Percentiles rank a stretch among this genome's conserved stretches.
These are phyloP conservation scores for Streptopelia turtur DNA, from an alignment of 2,797 vertebrate genomes.

Conservation along the genomic window DNA sequence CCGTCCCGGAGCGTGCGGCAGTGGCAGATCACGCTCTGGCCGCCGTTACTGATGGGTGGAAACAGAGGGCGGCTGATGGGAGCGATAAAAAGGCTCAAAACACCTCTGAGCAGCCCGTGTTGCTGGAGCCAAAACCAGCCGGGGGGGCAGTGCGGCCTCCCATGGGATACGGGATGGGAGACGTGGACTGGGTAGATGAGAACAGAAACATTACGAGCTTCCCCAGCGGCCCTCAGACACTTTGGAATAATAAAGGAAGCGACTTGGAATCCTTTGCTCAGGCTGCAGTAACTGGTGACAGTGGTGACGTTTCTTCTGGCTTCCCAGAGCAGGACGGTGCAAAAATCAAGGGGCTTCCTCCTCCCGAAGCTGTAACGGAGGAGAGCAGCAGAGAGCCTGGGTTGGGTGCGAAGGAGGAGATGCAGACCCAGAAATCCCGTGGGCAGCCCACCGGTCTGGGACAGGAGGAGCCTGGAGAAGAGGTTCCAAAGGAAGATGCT, in stretches of 20 bases:
- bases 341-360: neutral
- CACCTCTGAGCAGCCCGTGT: conserved; percentile 9
- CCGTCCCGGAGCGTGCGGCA: neutral
- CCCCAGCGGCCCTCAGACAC: neutral
- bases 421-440: rapidly evolving
- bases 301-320: neutral
- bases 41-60: neutral
- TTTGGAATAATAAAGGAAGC: neutral
- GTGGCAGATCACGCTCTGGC: neutral
- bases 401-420: neutral
- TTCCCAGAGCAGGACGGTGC: neutral
- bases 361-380: neutral
- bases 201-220: conserved; percentile 75
- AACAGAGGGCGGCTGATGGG: conserved; percentile 47
- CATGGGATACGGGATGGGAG: neutral
- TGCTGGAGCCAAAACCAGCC: neutral
- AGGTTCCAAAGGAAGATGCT: neutral
- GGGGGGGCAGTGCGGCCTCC: neutral
- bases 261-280: neutral
- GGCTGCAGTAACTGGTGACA: neutral
- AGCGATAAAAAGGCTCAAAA: conserved; percentile 38
- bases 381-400: neutral
- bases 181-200: conserved; percentile 64
- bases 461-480: neutral
- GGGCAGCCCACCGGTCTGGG: rapidly evolving